These are phyloP conservation scores for Mastomys natalensis DNA, from an alignment of 2,113 vertebrate genomes.

Conservation along the genomic window DNA sequence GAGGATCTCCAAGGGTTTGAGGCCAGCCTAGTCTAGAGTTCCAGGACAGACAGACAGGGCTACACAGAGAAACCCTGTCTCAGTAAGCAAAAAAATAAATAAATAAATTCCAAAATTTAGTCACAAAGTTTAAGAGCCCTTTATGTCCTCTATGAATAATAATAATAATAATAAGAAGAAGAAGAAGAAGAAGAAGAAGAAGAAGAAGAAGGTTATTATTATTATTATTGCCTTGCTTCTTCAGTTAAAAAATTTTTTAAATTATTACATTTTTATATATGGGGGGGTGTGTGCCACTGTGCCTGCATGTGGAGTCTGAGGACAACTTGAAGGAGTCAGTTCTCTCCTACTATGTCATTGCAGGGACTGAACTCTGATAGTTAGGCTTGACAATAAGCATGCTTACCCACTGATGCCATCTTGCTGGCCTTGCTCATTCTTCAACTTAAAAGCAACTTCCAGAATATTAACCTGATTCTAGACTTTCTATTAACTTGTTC, in stretches of 20 bases:
- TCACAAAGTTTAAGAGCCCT: neutral
- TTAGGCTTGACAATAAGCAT: neutral
- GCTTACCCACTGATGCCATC: too few relatives aligned
- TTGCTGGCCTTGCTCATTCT: neutral
- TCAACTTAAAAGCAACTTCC: slow-evolving; percentile 27
- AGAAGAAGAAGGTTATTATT: too few relatives aligned
- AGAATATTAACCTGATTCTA: neutral
- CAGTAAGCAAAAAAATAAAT: neutral
- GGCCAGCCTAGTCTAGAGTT: neutral
- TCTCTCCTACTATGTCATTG: neutral
- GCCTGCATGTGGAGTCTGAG: neutral
- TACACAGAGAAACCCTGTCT: neutral
- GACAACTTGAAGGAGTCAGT: too few relatives aligned
- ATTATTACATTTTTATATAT: neutral
- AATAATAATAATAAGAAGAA: too few relatives aligned
- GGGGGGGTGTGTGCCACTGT: too few relatives aligned
- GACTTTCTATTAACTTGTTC: neutral
- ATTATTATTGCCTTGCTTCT: neutral
- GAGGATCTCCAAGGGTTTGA: neutral
- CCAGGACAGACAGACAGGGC: neutral
- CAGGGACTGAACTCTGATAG: neutral
- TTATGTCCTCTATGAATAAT: neutral
- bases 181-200: too few relatives aligned
- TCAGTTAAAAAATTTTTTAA: neutral
- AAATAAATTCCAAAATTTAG: neutral